Base-by-base conservation (phyloP, 2,797 vertebrate genomes). In the Benthosema pterotum region DNA sequence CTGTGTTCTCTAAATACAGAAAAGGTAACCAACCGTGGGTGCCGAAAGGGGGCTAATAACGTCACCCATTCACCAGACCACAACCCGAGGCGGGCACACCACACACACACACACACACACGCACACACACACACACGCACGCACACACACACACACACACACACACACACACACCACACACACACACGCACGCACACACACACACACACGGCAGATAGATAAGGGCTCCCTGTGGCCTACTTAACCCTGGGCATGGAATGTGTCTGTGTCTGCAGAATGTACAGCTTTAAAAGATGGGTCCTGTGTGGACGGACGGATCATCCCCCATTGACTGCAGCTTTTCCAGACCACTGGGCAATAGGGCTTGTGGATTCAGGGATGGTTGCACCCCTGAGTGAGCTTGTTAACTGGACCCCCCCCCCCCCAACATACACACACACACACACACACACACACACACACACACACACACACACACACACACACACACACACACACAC, bases 261-360 rank as follows among this genome's bases (percentile, higher is more conserved):
- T 83, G 69, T 84, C 86, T 87, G 80, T 69, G 80, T 84, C 74
- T 83, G 87, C 85, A 84, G 77, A 88, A 80, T 64, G 69, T 83
- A 76, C 63, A 75, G 76, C 80, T 83, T 83, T 88, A 84, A 85
- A n/a, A 83, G 71, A 80, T n/a, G 83, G 71, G 83, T 82, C 80
- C 80, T 64, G 69, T 69, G 51, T n/a, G 60, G 64, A 65, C 14
- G 42, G 63, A 63, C 11, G 64, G 83, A 87, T 88, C 85, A 85
- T 86, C 84, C 79, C 79, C 81, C 87, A 82, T 87, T 90, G 82
- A 84, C 63, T 63, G 66, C 83, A 85, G 85, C 77, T 89, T 86
- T 86, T 89, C 86, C 84, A 82, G 69, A 73, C 71, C 77, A 85
- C 59, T 87, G 82, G 84, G 72, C 83, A 79, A n/a, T 69, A 58